A percentile compares a stretch with the other conserved stretches of the same genome.
Evolutionary conservation across 1,140 invertebrate genomes (phyloP).

Genomic region (Caligus rogercresseyi): DNA sequence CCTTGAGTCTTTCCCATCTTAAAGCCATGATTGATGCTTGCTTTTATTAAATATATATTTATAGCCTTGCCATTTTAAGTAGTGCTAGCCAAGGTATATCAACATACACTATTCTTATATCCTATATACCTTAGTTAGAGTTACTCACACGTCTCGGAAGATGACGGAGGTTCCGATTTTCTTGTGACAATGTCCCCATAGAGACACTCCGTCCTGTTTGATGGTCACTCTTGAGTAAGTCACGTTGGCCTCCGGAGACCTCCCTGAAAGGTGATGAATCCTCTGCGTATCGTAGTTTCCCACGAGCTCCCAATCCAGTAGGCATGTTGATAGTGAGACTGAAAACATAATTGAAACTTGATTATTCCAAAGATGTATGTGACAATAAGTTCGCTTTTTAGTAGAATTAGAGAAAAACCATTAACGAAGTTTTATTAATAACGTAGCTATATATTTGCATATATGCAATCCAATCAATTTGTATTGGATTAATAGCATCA

Average conservation of each 20-base stretch:
- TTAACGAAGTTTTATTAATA: no score
- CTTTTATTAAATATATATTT: no score
- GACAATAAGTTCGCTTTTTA: background rate
- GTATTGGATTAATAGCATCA: no score
- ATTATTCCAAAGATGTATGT: background rate
- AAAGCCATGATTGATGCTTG: no score
- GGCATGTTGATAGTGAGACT: background rate
- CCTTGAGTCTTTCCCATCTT: no score
- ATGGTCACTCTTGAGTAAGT: background rate
- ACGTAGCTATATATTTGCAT: no score
- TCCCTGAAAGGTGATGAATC: background rate
- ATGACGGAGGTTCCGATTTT: background rate
- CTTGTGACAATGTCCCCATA: slow-evolving; percentile 1
- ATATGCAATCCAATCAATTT: no score
- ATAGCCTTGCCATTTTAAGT: no score
- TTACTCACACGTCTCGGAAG: background rate
- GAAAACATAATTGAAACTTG: background rate
- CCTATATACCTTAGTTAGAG: no score
- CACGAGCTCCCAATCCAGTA: background rate
- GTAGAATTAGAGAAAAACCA: background rate
- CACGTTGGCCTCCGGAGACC: background rate
- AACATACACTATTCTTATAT: no score
- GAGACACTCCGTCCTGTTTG: background rate
- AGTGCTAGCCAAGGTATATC: no score
- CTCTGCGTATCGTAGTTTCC: background rate